These are phyloP conservation scores for Rhopalosiphum padi DNA, from an alignment of 1,140 invertebrate genomes.

Conservation along the genomic window DNA sequence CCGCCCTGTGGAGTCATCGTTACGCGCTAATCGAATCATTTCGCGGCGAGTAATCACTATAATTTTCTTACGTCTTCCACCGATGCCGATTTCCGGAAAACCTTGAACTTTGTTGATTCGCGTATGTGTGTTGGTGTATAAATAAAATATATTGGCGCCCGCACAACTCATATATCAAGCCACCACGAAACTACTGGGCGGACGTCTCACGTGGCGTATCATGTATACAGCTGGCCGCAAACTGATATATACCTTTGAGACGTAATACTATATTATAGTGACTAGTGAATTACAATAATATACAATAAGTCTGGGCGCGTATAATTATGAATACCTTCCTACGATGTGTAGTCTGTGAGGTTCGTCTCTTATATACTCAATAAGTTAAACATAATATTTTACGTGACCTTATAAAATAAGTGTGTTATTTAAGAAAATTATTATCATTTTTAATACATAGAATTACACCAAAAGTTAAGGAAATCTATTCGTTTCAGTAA, in stretches of 20 bases:
- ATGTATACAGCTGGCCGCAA: neutral
- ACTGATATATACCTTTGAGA: neutral
- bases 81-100: neutral
- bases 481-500: too few species aligned
- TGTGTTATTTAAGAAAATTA: too few species aligned
- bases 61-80: neutral
- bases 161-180: conserved; percentile 12
- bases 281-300: neutral
- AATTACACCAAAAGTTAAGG: too few species aligned
- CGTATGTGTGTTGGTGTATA: neutral
- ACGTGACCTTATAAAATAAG: too few species aligned
- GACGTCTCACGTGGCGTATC: neutral
- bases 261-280: neutral
- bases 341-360: neutral
- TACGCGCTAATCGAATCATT: neutral
- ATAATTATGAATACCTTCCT: too few species aligned
- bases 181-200: conserved; percentile 1
- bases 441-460: too few species aligned
- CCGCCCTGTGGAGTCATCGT: neutral
- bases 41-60: neutral
- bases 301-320: neutral
- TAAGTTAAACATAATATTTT: neutral
- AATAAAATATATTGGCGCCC: neutral
- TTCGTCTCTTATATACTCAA: neutral
- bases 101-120: neutral